Evolutionary conservation across 2,113 vertebrate species (phyloP).

Genomic region (Bothrops jararaca): DNA sequence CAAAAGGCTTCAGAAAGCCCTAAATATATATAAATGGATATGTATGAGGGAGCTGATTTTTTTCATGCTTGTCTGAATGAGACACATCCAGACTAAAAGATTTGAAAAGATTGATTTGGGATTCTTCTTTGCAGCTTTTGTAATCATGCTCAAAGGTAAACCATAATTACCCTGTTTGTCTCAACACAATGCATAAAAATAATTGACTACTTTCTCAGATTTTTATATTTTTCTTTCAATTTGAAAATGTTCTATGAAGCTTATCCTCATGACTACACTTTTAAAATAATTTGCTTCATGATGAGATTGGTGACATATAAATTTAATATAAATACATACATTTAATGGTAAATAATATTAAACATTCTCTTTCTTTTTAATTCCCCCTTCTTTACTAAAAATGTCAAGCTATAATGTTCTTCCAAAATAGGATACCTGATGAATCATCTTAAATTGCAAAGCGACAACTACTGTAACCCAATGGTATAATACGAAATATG

Average conservation of each 20-base stretch:
- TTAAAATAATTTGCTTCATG: neutral
- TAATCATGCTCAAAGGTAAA: neutral
- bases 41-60: neutral
- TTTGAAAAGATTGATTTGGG: neutral
- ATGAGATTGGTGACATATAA: neutral
- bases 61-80: neutral
- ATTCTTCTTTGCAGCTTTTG: neutral
- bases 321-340: neutral
- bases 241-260: slow-evolving; percentile 3
- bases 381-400: neutral
- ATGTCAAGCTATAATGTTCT: neutral
- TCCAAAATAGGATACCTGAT: neutral
- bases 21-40: neutral
- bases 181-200: slow-evolving; percentile 3
- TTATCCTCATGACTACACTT: neutral
- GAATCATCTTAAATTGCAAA: neutral
- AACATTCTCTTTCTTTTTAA: neutral
- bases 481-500: neutral
- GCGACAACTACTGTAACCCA: neutral
- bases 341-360: neutral
- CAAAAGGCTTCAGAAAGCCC: neutral
- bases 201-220: slow-evolving; percentile 6
- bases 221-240: neutral
- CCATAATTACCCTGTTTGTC: neutral
- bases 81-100: neutral